These are phyloP conservation scores for Anoplopoma fimbria DNA, from an alignment of 2,113 vertebrate species.

Conservation along the genomic window DNA sequence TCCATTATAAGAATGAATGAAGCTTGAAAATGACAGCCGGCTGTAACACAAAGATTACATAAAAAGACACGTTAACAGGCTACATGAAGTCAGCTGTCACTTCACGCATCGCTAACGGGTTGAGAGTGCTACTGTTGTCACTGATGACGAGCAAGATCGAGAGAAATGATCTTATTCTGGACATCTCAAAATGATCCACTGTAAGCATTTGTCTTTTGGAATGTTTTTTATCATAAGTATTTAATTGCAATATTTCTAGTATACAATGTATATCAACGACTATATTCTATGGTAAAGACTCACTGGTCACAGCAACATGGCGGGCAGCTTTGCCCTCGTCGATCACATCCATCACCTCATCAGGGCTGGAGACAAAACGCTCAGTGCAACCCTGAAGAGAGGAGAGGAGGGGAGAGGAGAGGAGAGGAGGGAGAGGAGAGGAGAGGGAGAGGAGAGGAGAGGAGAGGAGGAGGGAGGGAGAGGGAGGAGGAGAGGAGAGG, in stretches of 20 bases:
- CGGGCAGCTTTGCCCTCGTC: conserved; percentile 92
- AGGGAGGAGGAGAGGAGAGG: neutral
- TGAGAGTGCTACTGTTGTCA: neutral
- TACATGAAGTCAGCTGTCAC: conserved; percentile 37
- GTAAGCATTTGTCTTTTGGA: neutral
- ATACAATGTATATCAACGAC: neutral
- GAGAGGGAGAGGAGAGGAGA: neutral
- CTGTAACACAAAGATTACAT: conserved; percentile 40
- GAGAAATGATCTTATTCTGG: neutral
- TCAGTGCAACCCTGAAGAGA: conserved; percentile 89
- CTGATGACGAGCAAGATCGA: conserved; percentile 5
- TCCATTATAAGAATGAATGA: conserved; percentile 14
- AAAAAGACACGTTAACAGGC: conserved; percentile 46
- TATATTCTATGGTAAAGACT: conserved; percentile 61
- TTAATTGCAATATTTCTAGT: neutral
- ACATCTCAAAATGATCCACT: neutral
- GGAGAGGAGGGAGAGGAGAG: neutral
- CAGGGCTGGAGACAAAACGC: conserved; percentile 92
- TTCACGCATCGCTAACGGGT: conserved; percentile 33
- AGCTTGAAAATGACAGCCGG: neutral
- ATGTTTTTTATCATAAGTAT: neutral
- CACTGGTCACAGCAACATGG: conserved; percentile 93
- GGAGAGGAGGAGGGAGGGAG: neutral
- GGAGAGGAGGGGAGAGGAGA: neutral
- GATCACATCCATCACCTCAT: conserved; percentile 93